Evolutionary conservation across 1,140 invertebrate species (phyloP).

Genomic region (Pinna nobilis): DNA sequence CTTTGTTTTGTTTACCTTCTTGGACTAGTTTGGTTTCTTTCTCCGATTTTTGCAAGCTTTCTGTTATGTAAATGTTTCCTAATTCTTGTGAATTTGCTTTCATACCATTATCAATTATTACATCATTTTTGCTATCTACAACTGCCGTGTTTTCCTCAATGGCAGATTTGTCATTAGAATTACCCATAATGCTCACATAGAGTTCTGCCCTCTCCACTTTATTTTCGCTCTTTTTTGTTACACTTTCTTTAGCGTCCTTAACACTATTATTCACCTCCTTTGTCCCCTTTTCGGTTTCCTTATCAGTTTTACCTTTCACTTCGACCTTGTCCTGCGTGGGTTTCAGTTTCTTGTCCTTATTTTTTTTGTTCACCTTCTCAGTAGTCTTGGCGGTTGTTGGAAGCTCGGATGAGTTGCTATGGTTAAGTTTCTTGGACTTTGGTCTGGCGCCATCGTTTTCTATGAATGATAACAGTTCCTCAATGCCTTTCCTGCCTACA

Average conservation of each 20-base stretch:
- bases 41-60: no score
- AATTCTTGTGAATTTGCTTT: no score
- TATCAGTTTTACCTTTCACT: constrained; percentile 22
- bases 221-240: no score
- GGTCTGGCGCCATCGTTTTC: constrained; percentile 47
- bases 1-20: no score
- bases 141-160: neutral
- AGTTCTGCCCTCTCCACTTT: neutral
- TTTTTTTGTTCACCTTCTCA: constrained; percentile 57
- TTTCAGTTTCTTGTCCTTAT: constrained; percentile 56
- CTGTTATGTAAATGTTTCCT: no score
- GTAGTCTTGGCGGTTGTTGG: constrained; percentile 29
- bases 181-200: constrained; percentile 46
- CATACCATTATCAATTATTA: no score
- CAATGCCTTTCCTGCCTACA: constrained; percentile 52
- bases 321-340: constrained; percentile 32
- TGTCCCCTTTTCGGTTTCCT: constrained; percentile 6
- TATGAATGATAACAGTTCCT: constrained; percentile 62
- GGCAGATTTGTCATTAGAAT: constrained; percentile 45
- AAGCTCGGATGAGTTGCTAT: constrained; percentile 33
- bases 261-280: neutral
- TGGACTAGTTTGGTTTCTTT: no score
- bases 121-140: neutral
- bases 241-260: no score
- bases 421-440: constrained; percentile 47